Percentiles rank a stretch among this genome's conserved stretches.
These are phyloP conservation scores for Neofelis nebulosa DNA, from an alignment of 2,113 vertebrate genomes.

Conservation along the genomic window DNA sequence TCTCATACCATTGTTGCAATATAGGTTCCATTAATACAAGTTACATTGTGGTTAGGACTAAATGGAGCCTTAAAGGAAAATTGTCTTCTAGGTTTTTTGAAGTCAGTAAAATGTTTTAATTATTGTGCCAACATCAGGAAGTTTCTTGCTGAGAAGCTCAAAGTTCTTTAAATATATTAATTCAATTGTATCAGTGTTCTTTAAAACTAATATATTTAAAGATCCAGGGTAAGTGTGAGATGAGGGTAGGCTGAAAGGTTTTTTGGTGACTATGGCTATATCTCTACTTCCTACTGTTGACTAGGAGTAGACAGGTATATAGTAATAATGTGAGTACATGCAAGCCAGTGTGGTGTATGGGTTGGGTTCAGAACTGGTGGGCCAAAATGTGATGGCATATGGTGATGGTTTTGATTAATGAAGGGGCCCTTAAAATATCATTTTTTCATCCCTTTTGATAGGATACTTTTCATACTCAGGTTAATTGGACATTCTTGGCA, in stretches of 20 bases:
- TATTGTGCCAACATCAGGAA: neutral
- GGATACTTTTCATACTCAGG: neutral
- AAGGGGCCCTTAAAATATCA: neutral
- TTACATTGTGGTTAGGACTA: constrained; percentile 70
- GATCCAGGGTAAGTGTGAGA: neutral
- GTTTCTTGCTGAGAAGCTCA: constrained; percentile 41
- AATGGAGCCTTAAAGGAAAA: constrained; percentile 72
- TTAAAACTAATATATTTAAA: constrained; percentile 42
- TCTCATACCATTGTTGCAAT: constrained; percentile 66
- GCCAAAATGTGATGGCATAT: neutral
- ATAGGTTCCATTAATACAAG: constrained; percentile 79
- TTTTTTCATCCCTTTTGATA: constrained; percentile 1
- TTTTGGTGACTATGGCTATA: constrained; percentile 19
- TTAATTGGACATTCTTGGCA: neutral
- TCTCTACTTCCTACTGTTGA: neutral
- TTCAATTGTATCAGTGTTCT: neutral
- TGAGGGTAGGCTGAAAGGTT: neutral
- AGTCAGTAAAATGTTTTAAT: constrained; percentile 38
- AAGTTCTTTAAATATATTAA: constrained; percentile 46
- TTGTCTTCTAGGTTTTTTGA: constrained; percentile 52
- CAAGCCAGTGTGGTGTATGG: neutral
- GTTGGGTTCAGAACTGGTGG: neutral
- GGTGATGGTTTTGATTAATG: neutral
- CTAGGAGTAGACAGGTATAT: neutral
- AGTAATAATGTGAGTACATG: neutral